A percentile compares a stretch with the other conserved stretches of the same genome.
Conservation (phyloP, 2,888 invertebrate species). For the Cerceris rybyensis region DNA sequence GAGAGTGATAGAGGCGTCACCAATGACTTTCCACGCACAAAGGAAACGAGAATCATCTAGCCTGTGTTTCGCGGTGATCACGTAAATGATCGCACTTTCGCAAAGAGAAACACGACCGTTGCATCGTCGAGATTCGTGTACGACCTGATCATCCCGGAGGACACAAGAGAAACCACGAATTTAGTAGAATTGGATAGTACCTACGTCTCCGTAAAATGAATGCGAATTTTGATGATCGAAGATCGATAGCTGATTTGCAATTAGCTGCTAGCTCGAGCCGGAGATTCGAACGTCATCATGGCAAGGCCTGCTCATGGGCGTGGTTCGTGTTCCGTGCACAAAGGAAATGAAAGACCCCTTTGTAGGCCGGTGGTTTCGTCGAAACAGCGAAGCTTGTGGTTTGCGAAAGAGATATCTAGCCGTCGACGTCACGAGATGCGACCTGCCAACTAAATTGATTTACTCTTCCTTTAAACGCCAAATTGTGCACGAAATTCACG, state of each 20-base stretch:
- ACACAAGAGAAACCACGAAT: not conserved
- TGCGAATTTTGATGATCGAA: conserved; percentile 33
- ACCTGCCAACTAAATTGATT: not conserved
- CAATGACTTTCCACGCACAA: conserved; percentile 46
- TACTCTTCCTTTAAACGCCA: not conserved
- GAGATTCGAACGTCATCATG: conserved; percentile 15
- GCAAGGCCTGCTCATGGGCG: conserved; percentile 34
- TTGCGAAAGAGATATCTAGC: conserved; percentile 16
- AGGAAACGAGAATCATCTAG: conserved; percentile 52
- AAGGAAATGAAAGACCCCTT: conserved; percentile 59
- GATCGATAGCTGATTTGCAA: conserved; percentile 56
- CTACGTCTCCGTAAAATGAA: conserved; percentile 36
- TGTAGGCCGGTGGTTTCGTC: conserved; percentile 47
- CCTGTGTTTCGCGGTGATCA: conserved; percentile 40
- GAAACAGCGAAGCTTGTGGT: conserved; percentile 36
- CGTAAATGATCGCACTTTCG: conserved; percentile 22
- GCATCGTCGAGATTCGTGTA: conserved; percentile 15
- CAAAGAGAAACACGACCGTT: conserved; percentile 17
- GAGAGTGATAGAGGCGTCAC: conserved; percentile 22
- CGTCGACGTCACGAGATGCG: conserved; percentile 17
- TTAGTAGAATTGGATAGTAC: conserved; percentile 24
- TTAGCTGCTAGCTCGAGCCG: conserved; percentile 30
- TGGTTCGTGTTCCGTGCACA: conserved; percentile 44
- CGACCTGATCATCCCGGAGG: not conserved
- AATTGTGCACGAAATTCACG: not conserved